Evolutionary conservation across 2,888 invertebrate species (phyloP).

Genomic region (Villa cingulata): DNA sequence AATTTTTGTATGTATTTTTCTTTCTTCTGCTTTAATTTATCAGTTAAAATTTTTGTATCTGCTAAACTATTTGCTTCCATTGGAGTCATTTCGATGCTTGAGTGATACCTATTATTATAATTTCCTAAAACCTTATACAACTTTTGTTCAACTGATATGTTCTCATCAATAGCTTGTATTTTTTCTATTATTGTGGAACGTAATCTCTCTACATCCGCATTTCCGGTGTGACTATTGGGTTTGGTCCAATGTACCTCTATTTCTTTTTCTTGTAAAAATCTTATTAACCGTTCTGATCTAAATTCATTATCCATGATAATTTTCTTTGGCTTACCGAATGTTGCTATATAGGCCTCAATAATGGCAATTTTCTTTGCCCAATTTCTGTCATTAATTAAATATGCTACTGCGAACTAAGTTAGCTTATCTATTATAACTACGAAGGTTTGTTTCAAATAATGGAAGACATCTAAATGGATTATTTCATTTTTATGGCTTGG

Average conservation of each 20-base stretch:
- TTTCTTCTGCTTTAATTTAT: slow-evolving; percentile 1
- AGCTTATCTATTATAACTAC: slow-evolving; percentile 5
- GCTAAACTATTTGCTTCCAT: slow-evolving; percentile 1
- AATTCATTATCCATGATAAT: slow-evolving; percentile 1
- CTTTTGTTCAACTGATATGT: slow-evolving; percentile 2
- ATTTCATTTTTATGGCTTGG: not conserved
- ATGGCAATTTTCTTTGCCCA: no score
- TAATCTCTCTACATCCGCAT: not conserved
- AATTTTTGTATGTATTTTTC: not conserved
- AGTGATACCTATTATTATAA: slow-evolving; percentile 7
- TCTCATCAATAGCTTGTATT: slow-evolving; percentile 3
- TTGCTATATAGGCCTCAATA: no score
- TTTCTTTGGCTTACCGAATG: not conserved
- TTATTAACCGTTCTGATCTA: not conserved
- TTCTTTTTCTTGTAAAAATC: not conserved
- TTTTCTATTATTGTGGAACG: not conserved
- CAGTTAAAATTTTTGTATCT: not conserved
- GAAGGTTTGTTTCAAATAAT: no score
- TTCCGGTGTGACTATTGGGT: not conserved
- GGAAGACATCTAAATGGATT: no score
- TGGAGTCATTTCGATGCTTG: slow-evolving; percentile 2
- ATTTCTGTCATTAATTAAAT: no score
- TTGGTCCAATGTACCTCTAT: not conserved
- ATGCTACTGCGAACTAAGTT: slow-evolving; percentile 3
- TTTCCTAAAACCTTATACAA: slow-evolving; percentile 7